These are phyloP conservation scores for Isoperla grammatica DNA, from an alignment of 2,888 invertebrate genomes.

Conservation along the genomic window DNA sequence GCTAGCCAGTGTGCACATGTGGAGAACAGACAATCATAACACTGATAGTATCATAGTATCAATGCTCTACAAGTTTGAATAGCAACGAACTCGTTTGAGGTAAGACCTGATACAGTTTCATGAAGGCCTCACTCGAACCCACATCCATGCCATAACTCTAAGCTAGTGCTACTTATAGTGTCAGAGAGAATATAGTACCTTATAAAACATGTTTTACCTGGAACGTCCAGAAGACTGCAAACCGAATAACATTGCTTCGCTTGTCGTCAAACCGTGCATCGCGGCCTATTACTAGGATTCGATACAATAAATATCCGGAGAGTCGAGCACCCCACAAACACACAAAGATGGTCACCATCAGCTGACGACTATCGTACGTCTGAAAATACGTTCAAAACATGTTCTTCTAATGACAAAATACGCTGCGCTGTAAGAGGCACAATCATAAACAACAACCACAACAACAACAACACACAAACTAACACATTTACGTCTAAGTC, in stretches of 20 bases:
- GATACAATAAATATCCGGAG: conserved; percentile 82
- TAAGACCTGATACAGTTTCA: no score
- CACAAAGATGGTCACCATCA: conserved; percentile 85
- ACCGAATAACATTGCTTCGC: conserved; percentile 76
- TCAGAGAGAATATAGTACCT: no score
- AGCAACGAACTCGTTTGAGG: no score
- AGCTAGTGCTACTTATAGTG: no score
- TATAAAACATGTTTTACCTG: conserved; percentile 59
- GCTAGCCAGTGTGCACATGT: no score
- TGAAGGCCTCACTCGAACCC: no score
- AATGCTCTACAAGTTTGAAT: no score
- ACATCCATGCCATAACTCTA: no score
- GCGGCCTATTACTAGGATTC: conserved; percentile 84
- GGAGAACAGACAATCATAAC: no score
- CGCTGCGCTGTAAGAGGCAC: not conserved
- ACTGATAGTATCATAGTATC: no score
- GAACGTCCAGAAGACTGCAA: conserved; percentile 91
- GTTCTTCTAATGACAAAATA: not conserved
- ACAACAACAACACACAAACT: not conserved
- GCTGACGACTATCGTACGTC: conserved; percentile 80
- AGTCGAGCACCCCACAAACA: conserved; percentile 83
- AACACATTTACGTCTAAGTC: no score
- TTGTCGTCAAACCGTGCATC: conserved; percentile 89
- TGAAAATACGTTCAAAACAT: conserved; percentile 39
- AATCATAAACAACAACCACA: not conserved